These are phyloP conservation scores for Gryon sp. DNA, from an alignment of 1,140 invertebrate species.

Conservation along the genomic window DNA sequence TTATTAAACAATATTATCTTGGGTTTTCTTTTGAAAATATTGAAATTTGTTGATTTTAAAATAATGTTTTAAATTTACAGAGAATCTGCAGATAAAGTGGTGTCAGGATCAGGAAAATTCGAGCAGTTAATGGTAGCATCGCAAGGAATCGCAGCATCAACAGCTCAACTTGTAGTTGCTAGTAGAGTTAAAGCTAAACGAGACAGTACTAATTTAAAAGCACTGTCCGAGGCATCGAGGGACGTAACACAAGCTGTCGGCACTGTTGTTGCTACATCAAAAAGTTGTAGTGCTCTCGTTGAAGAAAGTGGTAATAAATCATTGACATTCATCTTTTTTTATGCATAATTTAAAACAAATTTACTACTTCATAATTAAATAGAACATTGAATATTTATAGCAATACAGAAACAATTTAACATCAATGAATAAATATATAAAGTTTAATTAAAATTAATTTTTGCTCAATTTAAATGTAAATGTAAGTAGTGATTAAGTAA, in stretches of 20 bases:
- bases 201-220: conserved; percentile 87
- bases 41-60: too few species aligned
- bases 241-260: conserved; percentile 94
- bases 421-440: conserved; percentile 3
- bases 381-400: too few species aligned
- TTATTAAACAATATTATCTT: too few species aligned
- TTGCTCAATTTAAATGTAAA: conserved; percentile 29
- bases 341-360: too few species aligned
- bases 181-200: conserved; percentile 94
- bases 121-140: conserved; percentile 97
- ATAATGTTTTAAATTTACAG: conserved; percentile 78
- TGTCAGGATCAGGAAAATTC: conserved; percentile 92
- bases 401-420: too few species aligned
- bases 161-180: conserved; percentile 97
- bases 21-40: too few species aligned
- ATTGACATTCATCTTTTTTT: too few species aligned
- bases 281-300: conserved; percentile 90
- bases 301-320: conserved; percentile 87
- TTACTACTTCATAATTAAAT: too few species aligned
- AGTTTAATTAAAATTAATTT: background rate
- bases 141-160: conserved; percentile 97
- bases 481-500: too few species aligned
- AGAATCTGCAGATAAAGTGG: conserved; percentile 95
- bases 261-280: conserved; percentile 94
- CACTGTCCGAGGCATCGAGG: conserved; percentile 91